Evolutionary conservation across 2,888 invertebrate species (phyloP).

Genomic region (Antheraea assamensis): DNA sequence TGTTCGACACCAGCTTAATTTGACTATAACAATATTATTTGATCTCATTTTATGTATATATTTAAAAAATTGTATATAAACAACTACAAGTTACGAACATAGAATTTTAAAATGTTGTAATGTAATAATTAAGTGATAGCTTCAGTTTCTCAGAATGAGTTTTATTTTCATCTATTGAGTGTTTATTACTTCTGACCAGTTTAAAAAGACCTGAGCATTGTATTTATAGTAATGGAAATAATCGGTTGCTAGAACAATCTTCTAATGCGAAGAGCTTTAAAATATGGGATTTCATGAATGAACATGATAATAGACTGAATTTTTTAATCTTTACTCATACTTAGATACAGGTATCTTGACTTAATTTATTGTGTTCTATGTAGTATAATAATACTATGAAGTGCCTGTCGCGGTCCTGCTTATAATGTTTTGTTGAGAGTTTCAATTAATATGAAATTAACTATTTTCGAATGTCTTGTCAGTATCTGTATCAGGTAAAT

Average conservation of each 20-base stretch:
- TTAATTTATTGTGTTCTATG: slow-evolving; percentile 50
- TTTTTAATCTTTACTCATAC: slow-evolving; percentile 72
- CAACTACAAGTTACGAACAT: slow-evolving; percentile 51
- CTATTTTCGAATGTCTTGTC: slow-evolving; percentile 29
- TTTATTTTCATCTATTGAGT: slow-evolving; percentile 33
- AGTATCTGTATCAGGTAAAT: slow-evolving; percentile 69
- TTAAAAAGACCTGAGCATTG: slow-evolving; percentile 56
- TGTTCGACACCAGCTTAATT: slow-evolving; percentile 41
- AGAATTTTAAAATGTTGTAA: slow-evolving; percentile 44
- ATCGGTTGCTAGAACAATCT: slow-evolving; percentile 58
- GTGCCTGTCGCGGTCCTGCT: slow-evolving; percentile 47
- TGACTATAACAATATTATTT: slow-evolving; percentile 58
- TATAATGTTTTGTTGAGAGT: slow-evolving; percentile 22
- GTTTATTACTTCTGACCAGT: slow-evolving; percentile 63
- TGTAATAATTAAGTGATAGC: slow-evolving; percentile 36
- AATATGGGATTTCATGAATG: slow-evolving; percentile 67
- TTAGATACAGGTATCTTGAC: slow-evolving; percentile 75
- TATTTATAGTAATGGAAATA: slow-evolving; percentile 49
- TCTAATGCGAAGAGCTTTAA: slow-evolving; percentile 75
- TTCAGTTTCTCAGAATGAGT: slow-evolving; percentile 38
- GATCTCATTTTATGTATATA: slow-evolving; percentile 74
- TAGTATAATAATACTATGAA: slow-evolving; percentile 46
- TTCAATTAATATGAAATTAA: slow-evolving; percentile 4
- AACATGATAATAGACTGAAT: slow-evolving; percentile 75
- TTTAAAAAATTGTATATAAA: slow-evolving; percentile 52